Conservation (phyloP, 2,113 vertebrate genomes). For the Psephotus haematonotus region DNA sequence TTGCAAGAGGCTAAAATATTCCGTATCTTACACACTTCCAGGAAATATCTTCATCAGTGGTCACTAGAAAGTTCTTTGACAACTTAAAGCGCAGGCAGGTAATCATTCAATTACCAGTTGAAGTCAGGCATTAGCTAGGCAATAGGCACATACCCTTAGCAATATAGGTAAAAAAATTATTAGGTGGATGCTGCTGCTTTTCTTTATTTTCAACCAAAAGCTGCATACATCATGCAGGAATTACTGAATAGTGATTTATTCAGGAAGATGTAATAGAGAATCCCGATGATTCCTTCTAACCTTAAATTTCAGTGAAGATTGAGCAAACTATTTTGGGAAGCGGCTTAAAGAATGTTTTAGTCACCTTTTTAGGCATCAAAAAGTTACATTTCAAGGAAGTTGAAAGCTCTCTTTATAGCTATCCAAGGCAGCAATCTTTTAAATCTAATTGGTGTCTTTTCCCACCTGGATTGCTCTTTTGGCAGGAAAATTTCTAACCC, state of each 20-base stretch:
- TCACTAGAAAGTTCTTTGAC: not conserved
- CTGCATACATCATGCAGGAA: not conserved
- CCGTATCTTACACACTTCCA: not conserved
- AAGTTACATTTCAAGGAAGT: not conserved
- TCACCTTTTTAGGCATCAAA: not conserved
- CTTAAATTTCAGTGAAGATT: not conserved
- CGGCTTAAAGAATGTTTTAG: not conserved
- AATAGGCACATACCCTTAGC: not conserved
- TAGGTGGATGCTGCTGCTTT: not conserved
- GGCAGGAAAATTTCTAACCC: conserved; percentile 77
- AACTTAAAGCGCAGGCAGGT: not conserved
- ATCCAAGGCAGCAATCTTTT: not conserved
- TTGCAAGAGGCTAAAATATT: not conserved
- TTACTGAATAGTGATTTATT: not conserved
- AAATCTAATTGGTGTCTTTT: not conserved
- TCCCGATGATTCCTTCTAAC: not conserved
- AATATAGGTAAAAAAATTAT: not conserved
- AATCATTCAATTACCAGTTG: not conserved
- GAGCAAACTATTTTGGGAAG: not conserved
- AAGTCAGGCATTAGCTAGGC: not conserved
- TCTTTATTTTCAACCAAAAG: not conserved
- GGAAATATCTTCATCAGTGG: not conserved
- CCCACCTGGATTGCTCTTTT: not conserved
- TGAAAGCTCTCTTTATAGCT: not conserved
- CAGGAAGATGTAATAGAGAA: not conserved